Conservation (phyloP, 1,140 invertebrate genomes). For the Nasonia giraulti region DNA sequence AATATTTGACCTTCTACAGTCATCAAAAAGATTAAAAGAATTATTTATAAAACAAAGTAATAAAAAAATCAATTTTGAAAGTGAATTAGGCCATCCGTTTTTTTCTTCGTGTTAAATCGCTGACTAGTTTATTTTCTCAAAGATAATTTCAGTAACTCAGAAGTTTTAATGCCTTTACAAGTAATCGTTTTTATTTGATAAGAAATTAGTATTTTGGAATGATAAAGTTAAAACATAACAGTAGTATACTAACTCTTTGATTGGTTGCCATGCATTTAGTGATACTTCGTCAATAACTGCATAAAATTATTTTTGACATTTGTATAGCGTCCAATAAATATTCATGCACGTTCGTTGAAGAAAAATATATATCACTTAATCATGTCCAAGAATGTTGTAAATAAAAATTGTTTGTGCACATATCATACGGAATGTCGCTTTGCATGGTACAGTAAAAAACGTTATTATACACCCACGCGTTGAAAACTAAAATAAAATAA, state of each 20-base stretch:
- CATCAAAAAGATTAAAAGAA: not conserved
- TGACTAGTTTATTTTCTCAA: constrained; percentile 33
- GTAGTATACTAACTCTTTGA: not conserved
- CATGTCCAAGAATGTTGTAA: constrained; percentile 6
- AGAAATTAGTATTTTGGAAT: not conserved
- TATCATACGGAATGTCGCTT: constrained; percentile 39
- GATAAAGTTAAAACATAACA: not conserved
- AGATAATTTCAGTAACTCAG: not conserved
- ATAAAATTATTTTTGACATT: not conserved
- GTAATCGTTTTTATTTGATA: not conserved
- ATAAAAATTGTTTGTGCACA: constrained; percentile 33
- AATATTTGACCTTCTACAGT: no score
- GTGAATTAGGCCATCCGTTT: not conserved
- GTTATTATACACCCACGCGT: not conserved
- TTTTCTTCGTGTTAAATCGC: not conserved
- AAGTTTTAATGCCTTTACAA: not conserved
- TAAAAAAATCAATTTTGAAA: not conserved
- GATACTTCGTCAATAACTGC: constrained; percentile 18
- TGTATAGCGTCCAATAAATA: not conserved
- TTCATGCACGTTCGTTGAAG: not conserved
- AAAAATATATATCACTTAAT: constrained; percentile 26
- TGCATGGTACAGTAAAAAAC: not conserved
- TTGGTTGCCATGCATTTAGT: not conserved
- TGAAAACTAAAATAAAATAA: constrained; percentile 20
- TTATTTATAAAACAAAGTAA: not conserved